phyloP scores from a whole-genome alignment of 2,113 vertebrate genomes.

The Calidris pygmaea region DNA sequence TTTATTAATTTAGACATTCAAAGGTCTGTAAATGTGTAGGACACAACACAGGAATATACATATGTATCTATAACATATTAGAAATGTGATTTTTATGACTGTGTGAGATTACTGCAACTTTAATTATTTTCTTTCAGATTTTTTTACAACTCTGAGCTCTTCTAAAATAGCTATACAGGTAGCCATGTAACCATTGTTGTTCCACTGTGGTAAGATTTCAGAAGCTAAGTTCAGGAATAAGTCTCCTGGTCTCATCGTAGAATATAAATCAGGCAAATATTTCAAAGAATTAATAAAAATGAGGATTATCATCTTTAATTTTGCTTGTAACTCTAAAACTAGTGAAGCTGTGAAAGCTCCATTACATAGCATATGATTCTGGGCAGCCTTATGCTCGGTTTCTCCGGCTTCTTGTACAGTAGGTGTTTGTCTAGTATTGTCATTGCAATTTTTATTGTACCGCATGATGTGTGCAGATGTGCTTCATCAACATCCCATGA shows the following conservation, averaged over 20 bases:
- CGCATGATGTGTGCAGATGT: slow-evolving; percentile 76
- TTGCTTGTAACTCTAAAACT: not conserved
- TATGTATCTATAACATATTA: not conserved
- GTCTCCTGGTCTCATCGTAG: not conserved
- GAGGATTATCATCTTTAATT: not conserved
- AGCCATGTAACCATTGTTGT: not conserved
- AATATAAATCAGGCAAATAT: not conserved
- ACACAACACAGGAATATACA: not conserved
- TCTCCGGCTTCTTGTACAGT: slow-evolving; percentile 34
- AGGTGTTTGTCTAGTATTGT: slow-evolving; percentile 69
- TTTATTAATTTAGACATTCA: slow-evolving; percentile 10
- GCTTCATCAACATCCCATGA: slow-evolving; percentile 76
- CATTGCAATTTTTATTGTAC: slow-evolving; percentile 73
- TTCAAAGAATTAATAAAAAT: not conserved
- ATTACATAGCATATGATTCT: slow-evolving; percentile 3
- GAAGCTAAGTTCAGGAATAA: not conserved
- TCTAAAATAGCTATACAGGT: not conserved
- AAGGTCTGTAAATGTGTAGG: not conserved
- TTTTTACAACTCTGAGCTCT: not conserved
- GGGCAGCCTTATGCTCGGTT: slow-evolving; percentile 12
- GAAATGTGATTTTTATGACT: not conserved
- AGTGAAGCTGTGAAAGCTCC: slow-evolving; percentile 16
- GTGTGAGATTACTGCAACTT: not conserved
- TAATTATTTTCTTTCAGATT: not conserved
- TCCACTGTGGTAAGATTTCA: not conserved